phyloP scores from a whole-genome alignment of 2,888 invertebrate species.

The Patella ulyssiponensis region DNA sequence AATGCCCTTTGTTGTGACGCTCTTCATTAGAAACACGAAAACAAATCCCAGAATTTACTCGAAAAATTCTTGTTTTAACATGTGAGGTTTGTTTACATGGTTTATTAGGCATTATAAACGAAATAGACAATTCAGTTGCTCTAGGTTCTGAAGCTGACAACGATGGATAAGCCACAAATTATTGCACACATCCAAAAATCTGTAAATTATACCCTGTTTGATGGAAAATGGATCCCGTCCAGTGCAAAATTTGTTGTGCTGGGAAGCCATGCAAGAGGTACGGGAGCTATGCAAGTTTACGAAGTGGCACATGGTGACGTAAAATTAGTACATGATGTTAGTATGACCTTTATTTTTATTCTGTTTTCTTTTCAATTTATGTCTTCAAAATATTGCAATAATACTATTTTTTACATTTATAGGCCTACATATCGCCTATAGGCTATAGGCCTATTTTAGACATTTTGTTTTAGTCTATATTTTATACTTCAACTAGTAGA shows the following conservation, averaged over 20 bases:
- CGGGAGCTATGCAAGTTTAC: constrained; percentile 83
- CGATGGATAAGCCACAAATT: constrained; percentile 88
- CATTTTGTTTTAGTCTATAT: no score
- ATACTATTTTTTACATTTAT: no score
- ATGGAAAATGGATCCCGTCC: constrained; percentile 95
- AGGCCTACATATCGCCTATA: no score
- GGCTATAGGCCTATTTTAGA: no score
- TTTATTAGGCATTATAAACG: constrained; percentile 1
- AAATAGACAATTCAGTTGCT: not conserved
- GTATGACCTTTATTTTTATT: constrained; percentile 13
- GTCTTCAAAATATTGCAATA: not conserved
- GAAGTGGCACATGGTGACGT: constrained; percentile 79
- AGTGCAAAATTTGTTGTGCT: constrained; percentile 93
- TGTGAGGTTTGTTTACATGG: constrained; percentile 10
- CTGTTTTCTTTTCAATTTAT: constrained; percentile 12
- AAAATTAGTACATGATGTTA: constrained; percentile 75
- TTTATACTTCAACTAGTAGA: no score
- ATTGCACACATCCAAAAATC: constrained; percentile 88
- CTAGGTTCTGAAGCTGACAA: not conserved
- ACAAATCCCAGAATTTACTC: not conserved
- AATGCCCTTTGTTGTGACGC: no score
- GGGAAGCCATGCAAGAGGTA: constrained; percentile 88
- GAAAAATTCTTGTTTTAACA: constrained; percentile 19
- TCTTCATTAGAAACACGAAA: no score
- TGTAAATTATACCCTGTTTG: constrained; percentile 88